These are phyloP conservation scores for Tretioscincus oriximinensis DNA, from an alignment of 2,113 vertebrate genomes.

Conservation along the genomic window DNA sequence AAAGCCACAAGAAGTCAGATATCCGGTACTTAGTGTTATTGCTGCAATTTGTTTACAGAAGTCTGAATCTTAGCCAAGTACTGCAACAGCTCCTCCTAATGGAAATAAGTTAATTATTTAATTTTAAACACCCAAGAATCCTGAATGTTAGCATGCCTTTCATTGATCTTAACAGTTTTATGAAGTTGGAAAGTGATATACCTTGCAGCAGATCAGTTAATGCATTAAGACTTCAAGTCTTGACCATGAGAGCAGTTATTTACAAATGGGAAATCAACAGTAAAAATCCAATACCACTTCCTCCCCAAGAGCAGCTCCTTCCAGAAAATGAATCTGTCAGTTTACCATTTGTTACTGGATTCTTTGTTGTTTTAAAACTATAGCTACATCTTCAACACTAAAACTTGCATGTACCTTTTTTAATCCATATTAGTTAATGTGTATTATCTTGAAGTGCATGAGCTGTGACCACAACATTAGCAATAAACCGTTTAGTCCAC, in stretches of 20 bases:
- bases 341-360: neutral
- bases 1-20: neutral
- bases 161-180: neutral
- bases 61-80: constrained; percentile 65
- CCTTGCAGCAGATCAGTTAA: neutral
- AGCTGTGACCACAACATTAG: no score
- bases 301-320: neutral
- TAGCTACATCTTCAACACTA: neutral
- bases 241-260: neutral
- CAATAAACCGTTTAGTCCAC: no score
- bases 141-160: neutral
- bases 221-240: neutral
- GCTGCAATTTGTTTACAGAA: constrained; percentile 4
- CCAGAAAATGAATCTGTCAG: neutral
- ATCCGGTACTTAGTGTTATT: neutral
- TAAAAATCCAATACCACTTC: neutral
- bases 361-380: neutral
- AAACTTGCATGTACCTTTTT: no score
- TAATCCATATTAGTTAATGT: no score
- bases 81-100: constrained; percentile 88
- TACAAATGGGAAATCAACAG: neutral
- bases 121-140: neutral
- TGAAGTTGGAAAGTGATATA: neutral
- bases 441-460: no score
- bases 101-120: constrained; percentile 58